Percentiles rank a stretch among this genome's conserved stretches.
Evolutionary conservation across 2,113 vertebrate species (phyloP).

Genomic region (Leptobrachium leishanense): DNA sequence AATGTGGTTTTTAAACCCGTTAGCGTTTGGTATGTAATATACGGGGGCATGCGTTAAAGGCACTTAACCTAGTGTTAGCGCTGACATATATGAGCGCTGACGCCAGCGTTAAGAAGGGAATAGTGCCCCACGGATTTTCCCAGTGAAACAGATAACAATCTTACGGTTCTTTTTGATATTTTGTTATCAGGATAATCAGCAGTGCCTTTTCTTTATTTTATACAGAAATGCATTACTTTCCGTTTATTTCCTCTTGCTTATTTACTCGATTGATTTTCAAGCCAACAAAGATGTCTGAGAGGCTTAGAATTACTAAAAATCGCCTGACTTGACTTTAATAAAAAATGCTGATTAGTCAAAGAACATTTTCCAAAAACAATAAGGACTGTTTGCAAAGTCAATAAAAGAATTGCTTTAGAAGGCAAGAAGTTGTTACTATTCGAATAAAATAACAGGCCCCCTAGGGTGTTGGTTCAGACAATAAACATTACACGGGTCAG

Average conservation of each 20-base stretch:
- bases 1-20: too few species aligned
- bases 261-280: neutral
- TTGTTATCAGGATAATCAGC: neutral
- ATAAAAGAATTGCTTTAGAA: neutral
- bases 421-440: neutral
- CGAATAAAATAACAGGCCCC: neutral
- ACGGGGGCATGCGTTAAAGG: too few species aligned
- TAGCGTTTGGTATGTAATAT: too few species aligned
- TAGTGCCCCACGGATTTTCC: too few species aligned
- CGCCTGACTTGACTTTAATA: neutral
- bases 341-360: conserved; percentile 11
- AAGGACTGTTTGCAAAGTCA: conserved; percentile 19
- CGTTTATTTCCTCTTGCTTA: neutral
- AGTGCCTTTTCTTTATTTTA: neutral
- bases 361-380: neutral
- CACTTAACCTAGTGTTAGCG: too few species aligned
- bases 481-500: neutral
- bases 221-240: neutral
- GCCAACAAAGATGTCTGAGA: neutral
- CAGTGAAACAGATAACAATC: too few species aligned
- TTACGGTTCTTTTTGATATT: too few species aligned
- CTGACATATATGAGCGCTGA: too few species aligned
- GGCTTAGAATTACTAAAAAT: neutral
- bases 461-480: neutral
- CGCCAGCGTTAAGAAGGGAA: too few species aligned